Conservation (phyloP, 2,797 vertebrate species). For the Cynopterus sphinx region DNA sequence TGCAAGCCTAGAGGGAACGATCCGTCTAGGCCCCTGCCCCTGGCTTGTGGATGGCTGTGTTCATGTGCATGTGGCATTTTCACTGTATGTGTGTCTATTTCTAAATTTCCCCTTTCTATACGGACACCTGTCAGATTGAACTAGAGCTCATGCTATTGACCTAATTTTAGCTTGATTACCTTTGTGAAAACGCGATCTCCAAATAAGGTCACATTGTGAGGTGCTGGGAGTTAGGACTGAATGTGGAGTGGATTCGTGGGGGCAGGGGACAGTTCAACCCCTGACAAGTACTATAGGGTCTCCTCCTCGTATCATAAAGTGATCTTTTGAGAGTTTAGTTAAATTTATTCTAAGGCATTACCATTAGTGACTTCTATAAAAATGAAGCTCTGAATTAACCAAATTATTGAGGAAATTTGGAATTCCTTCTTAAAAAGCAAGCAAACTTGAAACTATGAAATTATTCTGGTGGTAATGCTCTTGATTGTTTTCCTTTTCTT, state of each 20-base stretch:
- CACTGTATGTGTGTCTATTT: neutral
- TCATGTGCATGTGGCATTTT: neutral
- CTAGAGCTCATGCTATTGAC: neutral
- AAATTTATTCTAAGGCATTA: neutral
- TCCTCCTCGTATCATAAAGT: neutral
- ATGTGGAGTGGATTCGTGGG: rapidly evolving
- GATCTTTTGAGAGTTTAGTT: neutral
- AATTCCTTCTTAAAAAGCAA: neutral
- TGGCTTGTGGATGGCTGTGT: neutral
- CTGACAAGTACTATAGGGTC: neutral
- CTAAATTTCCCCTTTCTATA: neutral
- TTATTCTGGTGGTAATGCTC: neutral
- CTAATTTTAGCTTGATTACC: neutral
- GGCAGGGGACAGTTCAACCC: neutral
- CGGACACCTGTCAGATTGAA: neutral
- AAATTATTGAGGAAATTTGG: neutral
- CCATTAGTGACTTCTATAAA: neutral
- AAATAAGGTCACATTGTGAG: neutral
- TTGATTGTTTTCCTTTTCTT: neutral
- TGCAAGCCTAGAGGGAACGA: neutral
- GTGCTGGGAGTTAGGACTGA: neutral
- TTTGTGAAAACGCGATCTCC: neutral
- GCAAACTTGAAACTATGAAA: neutral
- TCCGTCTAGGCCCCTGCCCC: neutral
- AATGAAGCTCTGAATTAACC: neutral